Base-by-base conservation (phyloP, 2,888 invertebrate genomes). In the Lepidochitona cinerea region DNA sequence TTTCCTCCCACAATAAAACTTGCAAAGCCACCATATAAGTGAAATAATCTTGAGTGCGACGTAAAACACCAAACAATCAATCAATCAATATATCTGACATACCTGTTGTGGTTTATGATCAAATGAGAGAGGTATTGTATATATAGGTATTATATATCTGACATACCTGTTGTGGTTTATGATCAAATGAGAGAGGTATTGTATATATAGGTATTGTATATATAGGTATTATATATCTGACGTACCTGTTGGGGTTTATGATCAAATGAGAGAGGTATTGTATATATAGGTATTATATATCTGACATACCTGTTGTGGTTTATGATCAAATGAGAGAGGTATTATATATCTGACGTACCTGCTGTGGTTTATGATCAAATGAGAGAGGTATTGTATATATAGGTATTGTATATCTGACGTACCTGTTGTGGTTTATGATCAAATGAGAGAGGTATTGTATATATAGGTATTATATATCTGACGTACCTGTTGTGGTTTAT, bases 71-170 rank as follows among this genome's bases (percentile, higher is more conserved):
- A 41, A 41, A 41, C 41, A 41, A 41, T 12, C 18, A 41, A 41
- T 12, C 41, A 41, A 41, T 18, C 41, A 41, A 41, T 18, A n/a
- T n/a, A n/a, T n/a, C n/a, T n/a, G n/a, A n/a, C n/a, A n/a, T 81
- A 96, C 96, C 93, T 97, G 96, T 89, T 97, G 96, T 52, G 98
- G 98, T 92, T 98, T 98, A 90, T 98, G 98, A 91, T 98, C 98
- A 90, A 96, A 96, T 0, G 98, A 97, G 7, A 98, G 92, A 18
- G 96, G 97, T 83, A 97, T 96, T 0, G 96, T 96, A 90, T 95
- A n/a, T n/a, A n/a, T n/a, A n/a, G n/a, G n/a, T n/a, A n/a, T n/a
- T n/a, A n/a, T n/a, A n/a, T n/a, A n/a, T n/a, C n/a, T n/a, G n/a
- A n/a, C n/a, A n/a, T 81, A 96, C 96, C 93, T 97, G 96, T 89